These are phyloP conservation scores for Parochlus steinenii DNA, from an alignment of 2,888 invertebrate genomes.

Conservation along the genomic window DNA sequence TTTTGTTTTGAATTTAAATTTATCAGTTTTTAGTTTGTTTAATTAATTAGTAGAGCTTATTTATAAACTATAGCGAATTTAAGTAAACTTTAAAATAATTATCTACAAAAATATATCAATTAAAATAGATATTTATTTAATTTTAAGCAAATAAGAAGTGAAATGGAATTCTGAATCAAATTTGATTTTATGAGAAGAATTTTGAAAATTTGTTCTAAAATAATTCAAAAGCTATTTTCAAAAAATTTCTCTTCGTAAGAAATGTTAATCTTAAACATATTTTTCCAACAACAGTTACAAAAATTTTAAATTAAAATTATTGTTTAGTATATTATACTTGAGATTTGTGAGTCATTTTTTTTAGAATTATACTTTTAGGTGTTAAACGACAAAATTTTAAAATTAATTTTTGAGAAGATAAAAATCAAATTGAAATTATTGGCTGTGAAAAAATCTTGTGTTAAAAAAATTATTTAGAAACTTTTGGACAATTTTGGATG, in stretches of 20 bases:
- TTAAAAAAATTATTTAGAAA: too few relatives aligned
- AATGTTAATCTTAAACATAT: constrained; percentile 9
- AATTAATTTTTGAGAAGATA: constrained; percentile 1
- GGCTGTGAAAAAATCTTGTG: constrained; percentile 12
- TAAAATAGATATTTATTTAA: neutral
- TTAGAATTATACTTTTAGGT: constrained; percentile 3
- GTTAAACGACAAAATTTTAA: constrained; percentile 10
- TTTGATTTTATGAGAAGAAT: neutral
- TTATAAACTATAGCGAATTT: too few relatives aligned
- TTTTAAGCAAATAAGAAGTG: neutral
- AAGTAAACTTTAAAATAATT: too few relatives aligned
- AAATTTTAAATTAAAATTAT: constrained; percentile 4
- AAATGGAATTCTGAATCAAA: neutral
- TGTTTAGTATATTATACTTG: constrained; percentile 2
- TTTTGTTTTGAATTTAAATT: too few relatives aligned
- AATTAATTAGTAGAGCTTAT: too few relatives aligned
- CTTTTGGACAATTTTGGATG: too few relatives aligned
- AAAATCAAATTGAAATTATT: constrained; percentile 10
- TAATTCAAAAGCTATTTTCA: neutral
- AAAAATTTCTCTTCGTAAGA: neutral
- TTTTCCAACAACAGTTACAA: constrained; percentile 12
- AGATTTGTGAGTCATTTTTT: constrained; percentile 11
- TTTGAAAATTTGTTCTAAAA: constrained; percentile 1
- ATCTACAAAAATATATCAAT: neutral
- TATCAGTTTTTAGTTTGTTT: too few relatives aligned